Base-by-base conservation (phyloP, 2,888 invertebrate species). In the Coleophora flavipennella region DNA sequence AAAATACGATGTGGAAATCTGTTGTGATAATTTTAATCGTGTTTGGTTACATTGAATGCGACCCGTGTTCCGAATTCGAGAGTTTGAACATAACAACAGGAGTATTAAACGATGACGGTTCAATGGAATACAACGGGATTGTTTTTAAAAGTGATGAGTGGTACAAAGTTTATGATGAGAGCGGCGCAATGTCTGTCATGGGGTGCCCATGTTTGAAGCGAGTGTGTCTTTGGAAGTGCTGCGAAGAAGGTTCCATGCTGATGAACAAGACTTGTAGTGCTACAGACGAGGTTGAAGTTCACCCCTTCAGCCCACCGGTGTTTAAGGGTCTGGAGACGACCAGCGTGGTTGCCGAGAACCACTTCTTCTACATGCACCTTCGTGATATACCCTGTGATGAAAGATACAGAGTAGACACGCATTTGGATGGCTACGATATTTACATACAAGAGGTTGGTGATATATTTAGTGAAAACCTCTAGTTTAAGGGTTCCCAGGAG, bases 191-290 rank as follows among this genome's bases (percentile, higher is more conserved):
- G 0, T 31, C 53, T 3, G 49, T 49, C 2, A 55, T 63, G 2
- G 83, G 83, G 0, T 84, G 83, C 33, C 83, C 83, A 0, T 84
- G 83, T 42, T 65, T 78, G 8, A 67, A 59, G 1, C 60, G 75
- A 6, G 45, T 50, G 8, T 83, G 83, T 44, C 32, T 84, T 14
- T 77, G 75, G 64, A 75, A 77, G 48, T 84, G 83, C 40, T 84
- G 83, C 37, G 53, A 46, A 0, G 43, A 38, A 0, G 62, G 62
- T 0, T 57, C 67, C 42, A 63, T 61, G 38, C 69, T 54, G 36
- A 41, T 59, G 8, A 61, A 62, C 33, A 52, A 51, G 28, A 45
- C 51, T 0, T 84, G 83, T 38, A 41, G 39, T 6, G 53, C 59
- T 26, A 61, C 65, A 0, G 51, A 58, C n/a, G 39, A 56, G 9